These are phyloP conservation scores for Synodontis membranacea DNA, from an alignment of 2,113 vertebrate genomes.

Conservation along the genomic window DNA sequence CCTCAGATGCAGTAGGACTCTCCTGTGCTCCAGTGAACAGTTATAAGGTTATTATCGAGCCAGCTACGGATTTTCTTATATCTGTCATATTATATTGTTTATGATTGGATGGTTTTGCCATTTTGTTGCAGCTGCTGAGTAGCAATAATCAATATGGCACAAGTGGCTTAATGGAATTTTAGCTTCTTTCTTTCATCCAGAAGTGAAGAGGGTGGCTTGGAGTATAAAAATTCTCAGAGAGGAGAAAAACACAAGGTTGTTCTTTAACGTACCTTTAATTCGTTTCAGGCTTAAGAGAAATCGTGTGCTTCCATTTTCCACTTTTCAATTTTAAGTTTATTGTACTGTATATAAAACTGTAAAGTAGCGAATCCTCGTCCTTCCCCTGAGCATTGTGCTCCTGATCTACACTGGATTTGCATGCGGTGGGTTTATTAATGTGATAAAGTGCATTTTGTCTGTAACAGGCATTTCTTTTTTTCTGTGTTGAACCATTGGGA, in stretches of 20 bases:
- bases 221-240: background rate
- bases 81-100: background rate
- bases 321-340: conserved; percentile 25
- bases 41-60: conserved; percentile 7
- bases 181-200: background rate
- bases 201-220: background rate
- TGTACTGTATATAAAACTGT: conserved; percentile 43
- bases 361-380: background rate
- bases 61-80: background rate
- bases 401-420: background rate
- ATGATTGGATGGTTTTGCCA: conserved; percentile 11
- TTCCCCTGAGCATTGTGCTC: conserved; percentile 14
- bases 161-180: background rate
- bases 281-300: conserved; percentile 23
- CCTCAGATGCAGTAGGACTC: background rate
- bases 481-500: background rate
- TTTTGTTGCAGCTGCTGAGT: background rate
- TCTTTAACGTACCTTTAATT: background rate
- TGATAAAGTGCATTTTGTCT: background rate
- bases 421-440: conserved; percentile 8
- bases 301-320: conserved; percentile 17
- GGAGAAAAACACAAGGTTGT: too few species aligned
- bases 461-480: background rate
- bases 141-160: background rate
- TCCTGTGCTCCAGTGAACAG: background rate